Conservation (phyloP, 2,113 vertebrate genomes). For the Turnix velox region DNA sequence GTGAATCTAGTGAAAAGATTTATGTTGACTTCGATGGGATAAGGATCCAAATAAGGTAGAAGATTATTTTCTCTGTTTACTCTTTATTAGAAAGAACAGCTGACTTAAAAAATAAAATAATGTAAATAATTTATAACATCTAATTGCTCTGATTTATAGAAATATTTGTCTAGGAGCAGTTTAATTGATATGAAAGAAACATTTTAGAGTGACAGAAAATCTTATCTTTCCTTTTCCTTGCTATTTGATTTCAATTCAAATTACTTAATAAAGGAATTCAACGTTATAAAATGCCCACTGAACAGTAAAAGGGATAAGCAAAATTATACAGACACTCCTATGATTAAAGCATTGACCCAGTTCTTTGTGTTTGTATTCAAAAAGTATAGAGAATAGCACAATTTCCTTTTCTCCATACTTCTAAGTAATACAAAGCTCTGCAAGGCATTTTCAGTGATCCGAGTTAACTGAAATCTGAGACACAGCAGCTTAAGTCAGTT, state of each 20-base stretch:
- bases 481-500: not conserved
- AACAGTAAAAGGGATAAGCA: not conserved
- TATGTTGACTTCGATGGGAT: not conserved
- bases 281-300: not conserved
- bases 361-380: not conserved
- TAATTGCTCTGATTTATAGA: not conserved
- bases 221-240: not conserved
- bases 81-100: not conserved
- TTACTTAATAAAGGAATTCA: not conserved
- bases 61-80: not conserved
- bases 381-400: not conserved
- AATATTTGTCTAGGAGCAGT: not conserved
- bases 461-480: not conserved
- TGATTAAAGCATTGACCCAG: not conserved
- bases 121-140: not conserved
- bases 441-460: not conserved
- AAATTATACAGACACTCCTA: not conserved
- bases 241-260: not conserved
- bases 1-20: not conserved
- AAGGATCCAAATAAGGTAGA: not conserved
- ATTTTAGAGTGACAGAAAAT: not conserved
- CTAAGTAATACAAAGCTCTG: not conserved
- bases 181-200: not conserved
- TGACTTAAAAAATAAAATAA: not conserved
- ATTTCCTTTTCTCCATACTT: not conserved